A percentile compares a stretch with the other conserved stretches of the same genome.
Conservation (phyloP, 2,797 vertebrate genomes). For the Pantherophis alleghaniensis region DNA sequence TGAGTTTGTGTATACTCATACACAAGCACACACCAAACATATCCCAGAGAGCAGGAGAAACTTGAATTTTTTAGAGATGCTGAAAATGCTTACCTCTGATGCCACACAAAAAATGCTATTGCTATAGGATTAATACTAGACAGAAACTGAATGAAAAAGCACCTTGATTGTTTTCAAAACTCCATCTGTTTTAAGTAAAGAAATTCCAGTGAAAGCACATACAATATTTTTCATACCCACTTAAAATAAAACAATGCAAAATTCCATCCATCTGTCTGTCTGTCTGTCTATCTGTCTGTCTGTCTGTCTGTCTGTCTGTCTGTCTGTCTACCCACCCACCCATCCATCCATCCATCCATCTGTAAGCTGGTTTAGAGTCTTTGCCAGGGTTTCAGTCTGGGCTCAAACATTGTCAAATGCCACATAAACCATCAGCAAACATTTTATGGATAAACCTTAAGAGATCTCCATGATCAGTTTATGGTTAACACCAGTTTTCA, state of each 20-base stretch:
- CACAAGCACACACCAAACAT: neutral
- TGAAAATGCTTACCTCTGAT: neutral
- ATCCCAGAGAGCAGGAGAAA: neutral
- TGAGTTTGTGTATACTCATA: neutral
- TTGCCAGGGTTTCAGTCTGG: constrained; percentile 40
- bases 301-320: too few relatives aligned
- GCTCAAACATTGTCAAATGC: constrained; percentile 56
- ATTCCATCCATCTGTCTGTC: rapidly evolving
- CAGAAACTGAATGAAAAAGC: neutral
- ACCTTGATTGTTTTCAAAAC: neutral
- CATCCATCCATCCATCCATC: neutral
- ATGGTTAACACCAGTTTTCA: constrained; percentile 60
- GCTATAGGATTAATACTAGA: neutral
- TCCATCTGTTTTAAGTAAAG: neutral
- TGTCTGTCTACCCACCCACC: too few relatives aligned
- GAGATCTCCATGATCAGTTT: constrained; percentile 55
- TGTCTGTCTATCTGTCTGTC: too few relatives aligned
- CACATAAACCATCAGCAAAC: constrained; percentile 50
- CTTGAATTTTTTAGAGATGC: neutral
- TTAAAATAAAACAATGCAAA: neutral
- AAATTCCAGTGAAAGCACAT: neutral
- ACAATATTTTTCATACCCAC: neutral
- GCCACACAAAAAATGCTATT: neutral
- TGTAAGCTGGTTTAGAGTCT: constrained; percentile 38
- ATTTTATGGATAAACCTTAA: constrained; percentile 58